These are phyloP conservation scores for Perodicticus potto DNA, from an alignment of 2,797 vertebrate species.

Conservation along the genomic window DNA sequence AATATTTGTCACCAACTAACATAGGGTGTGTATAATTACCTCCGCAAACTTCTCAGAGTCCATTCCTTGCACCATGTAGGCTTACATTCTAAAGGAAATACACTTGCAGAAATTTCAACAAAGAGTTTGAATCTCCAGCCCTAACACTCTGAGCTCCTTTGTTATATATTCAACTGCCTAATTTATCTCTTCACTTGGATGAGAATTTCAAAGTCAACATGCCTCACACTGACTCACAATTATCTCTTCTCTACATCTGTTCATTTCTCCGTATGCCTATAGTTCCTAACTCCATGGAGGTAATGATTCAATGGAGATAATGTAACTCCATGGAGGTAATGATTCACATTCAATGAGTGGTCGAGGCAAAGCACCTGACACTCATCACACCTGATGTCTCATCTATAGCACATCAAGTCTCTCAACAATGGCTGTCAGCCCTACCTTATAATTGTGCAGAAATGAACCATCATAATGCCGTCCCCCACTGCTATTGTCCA, in stretches of 20 bases:
- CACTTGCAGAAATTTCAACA: not conserved
- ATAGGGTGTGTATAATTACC: not conserved
- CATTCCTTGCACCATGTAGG: not conserved
- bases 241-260: not conserved
- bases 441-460: not conserved
- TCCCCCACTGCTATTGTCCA: not conserved
- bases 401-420: not conserved
- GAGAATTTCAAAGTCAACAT: constrained; percentile 49
- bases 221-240: not conserved
- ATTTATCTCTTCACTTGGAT: constrained; percentile 5
- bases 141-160: not conserved
- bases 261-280: not conserved
- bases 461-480: not conserved
- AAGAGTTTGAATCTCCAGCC: not conserved
- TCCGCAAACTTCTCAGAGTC: not conserved
- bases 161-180: not conserved
- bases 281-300: not conserved
- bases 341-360: not conserved
- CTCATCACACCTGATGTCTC: not conserved
- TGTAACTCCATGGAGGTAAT: not conserved
- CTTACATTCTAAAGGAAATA: constrained; percentile 46
- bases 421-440: not conserved
- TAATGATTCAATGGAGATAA: not conserved
- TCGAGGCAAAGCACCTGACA: not conserved
- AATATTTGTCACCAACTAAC: constrained; percentile 13